These are phyloP conservation scores for Palythoa grandiflora DNA, from an alignment of 92 coral and sea anemone species.

Conservation along the genomic window DNA sequence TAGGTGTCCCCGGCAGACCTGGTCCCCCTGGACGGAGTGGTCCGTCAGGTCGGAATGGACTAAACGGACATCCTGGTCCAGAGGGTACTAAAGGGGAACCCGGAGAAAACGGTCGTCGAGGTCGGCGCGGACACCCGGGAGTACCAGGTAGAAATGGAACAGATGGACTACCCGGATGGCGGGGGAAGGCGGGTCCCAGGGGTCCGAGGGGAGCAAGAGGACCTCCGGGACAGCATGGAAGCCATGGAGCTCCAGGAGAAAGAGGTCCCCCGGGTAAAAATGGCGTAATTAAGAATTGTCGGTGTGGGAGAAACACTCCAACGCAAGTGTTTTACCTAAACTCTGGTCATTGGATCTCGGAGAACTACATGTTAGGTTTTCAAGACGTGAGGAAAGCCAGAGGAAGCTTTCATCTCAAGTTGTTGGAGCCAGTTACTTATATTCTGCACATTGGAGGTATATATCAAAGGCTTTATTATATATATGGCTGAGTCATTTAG, in stretches of 20 bases:
- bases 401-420: conserved; percentile 77
- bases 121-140: conserved; percentile 76
- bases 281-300: conserved; percentile 68
- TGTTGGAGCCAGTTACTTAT: conserved; percentile 79
- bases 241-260: conserved; percentile 71
- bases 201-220: conserved; percentile 84
- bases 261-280: conserved; percentile 80
- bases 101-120: conserved; percentile 76
- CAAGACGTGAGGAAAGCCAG: conserved; percentile 75
- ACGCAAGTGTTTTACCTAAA: conserved; percentile 79
- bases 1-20: conserved; percentile 84
- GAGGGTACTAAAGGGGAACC: conserved; percentile 77
- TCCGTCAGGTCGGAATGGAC: conserved; percentile 89
- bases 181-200: conserved; percentile 85
- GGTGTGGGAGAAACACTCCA: conserved; percentile 75
- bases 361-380: conserved; percentile 80
- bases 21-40: conserved; percentile 88
- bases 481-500: too few relatives aligned
- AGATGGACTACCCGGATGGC: conserved; percentile 86
- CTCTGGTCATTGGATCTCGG: conserved; percentile 85
- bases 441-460: conserved; percentile 88
- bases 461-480: neutral
- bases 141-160: conserved; percentile 80
- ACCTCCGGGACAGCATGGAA: conserved; percentile 71
- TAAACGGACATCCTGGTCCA: conserved; percentile 80